Conservation (phyloP, 2,797 vertebrate species). For the Yasuhikotakia modesta region DNA sequence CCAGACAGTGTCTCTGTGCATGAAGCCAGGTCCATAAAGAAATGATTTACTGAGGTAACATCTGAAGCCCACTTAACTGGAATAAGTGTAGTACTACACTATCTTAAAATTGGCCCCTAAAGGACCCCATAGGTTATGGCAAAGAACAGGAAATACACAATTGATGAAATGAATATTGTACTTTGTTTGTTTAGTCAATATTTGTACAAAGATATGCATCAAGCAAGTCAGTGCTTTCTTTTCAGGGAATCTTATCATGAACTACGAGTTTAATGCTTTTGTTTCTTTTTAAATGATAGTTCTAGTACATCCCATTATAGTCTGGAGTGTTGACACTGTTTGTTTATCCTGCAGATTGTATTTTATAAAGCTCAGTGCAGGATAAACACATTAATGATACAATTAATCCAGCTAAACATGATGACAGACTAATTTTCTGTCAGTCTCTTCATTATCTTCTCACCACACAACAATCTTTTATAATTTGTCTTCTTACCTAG, state of each 20-base stretch:
- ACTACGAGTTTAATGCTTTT: background rate
- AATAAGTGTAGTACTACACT: background rate
- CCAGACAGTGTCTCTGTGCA: background rate
- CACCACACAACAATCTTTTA: background rate
- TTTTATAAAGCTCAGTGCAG: background rate
- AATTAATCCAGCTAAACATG: slow-evolving; percentile 6
- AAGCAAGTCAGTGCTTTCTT: background rate
- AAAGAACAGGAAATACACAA: background rate
- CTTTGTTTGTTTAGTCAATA: background rate
- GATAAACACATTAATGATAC: background rate
- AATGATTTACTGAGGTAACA: slow-evolving; percentile 4
- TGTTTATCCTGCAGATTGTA: background rate
- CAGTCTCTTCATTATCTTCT: background rate
- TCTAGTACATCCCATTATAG: background rate
- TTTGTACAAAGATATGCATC: background rate
- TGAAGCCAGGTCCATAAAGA: background rate
- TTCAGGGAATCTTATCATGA: background rate
- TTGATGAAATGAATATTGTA: background rate
- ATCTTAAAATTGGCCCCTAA: background rate
- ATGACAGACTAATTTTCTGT: background rate
- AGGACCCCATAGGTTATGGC: background rate
- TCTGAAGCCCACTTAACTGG: background rate
- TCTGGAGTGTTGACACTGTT: background rate
- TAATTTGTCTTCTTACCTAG: background rate
- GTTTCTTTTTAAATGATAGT: background rate